phyloP scores from a whole-genome alignment of 2,888 invertebrate species.

The Capitulum mitella region DNA sequence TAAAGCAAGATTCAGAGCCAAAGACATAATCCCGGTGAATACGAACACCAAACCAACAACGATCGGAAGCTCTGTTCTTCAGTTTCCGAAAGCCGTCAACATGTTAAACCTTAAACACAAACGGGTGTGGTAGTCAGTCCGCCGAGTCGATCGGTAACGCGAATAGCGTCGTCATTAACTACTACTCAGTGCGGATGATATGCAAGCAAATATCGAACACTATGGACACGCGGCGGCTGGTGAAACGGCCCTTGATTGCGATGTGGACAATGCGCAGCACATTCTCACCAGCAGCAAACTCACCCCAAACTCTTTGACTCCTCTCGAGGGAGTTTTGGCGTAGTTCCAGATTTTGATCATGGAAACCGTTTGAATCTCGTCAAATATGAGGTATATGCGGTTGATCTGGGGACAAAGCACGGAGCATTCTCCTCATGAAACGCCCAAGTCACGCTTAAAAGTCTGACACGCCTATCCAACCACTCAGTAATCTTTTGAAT shows the following conservation, averaged over 20 bases:
- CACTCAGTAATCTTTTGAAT: not conserved
- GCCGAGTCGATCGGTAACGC: too few species aligned
- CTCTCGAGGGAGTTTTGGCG: conserved; percentile 40
- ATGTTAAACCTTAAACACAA: not conserved
- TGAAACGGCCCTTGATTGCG: not conserved
- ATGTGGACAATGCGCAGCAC: too few species aligned
- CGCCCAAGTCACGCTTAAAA: not conserved
- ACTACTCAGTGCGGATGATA: not conserved
- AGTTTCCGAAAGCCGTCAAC: not conserved
- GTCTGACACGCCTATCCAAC: not conserved
- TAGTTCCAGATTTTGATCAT: conserved; percentile 20
- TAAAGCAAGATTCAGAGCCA: too few species aligned
- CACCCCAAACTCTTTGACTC: conserved; percentile 75
- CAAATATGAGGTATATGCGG: not conserved
- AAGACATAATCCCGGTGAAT: too few species aligned
- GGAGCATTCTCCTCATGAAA: too few species aligned
- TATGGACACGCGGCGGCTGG: not conserved
- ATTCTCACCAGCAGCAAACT: conserved; percentile 42
- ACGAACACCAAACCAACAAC: too few species aligned
- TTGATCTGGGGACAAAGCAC: not conserved
- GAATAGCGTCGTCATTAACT: too few species aligned
- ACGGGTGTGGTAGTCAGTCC: not conserved
- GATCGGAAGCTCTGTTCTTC: too few species aligned
- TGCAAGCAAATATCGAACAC: not conserved
- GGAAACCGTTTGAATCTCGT: not conserved